These are phyloP conservation scores for Aulostomus chinensis DNA, from an alignment of 2,797 vertebrate genomes.

Conservation along the genomic window DNA sequence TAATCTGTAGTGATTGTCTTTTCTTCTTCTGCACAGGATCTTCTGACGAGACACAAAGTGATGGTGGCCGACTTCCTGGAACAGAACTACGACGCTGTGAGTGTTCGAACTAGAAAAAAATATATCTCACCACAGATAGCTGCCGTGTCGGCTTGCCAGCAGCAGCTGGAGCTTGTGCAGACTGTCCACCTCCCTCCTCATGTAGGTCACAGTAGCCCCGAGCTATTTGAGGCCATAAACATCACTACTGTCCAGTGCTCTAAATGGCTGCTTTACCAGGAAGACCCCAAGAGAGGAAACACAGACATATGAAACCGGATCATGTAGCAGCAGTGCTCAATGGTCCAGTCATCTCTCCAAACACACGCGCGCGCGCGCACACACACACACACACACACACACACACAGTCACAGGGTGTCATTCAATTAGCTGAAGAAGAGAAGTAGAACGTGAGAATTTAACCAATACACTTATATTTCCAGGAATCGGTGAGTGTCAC, in stretches of 20 bases:
- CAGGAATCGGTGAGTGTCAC: constrained; percentile 18
- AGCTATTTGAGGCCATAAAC: constrained; percentile 2
- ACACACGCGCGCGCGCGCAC: constrained; percentile 2
- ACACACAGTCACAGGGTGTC: not conserved
- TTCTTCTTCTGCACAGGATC: constrained; percentile 84
- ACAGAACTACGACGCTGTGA: constrained; percentile 95
- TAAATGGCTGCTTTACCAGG: constrained; percentile 4
- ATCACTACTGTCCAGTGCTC: constrained; percentile 1
- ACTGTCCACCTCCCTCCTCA: not conserved
- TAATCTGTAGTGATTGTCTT: constrained; percentile 13
- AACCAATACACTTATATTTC: constrained; percentile 3
- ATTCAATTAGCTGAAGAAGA: not conserved
- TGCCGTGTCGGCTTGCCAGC: no score
- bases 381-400: constrained; percentile 1
- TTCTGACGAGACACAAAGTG: constrained; percentile 94
- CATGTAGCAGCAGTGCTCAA: constrained; percentile 14
- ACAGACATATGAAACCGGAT: constrained; percentile 1
- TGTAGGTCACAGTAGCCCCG: not conserved
- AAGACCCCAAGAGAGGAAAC: constrained; percentile 8
- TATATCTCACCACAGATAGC: no score
- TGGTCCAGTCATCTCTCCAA: constrained; percentile 10
- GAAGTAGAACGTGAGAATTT: not conserved
- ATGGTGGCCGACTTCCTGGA: constrained; percentile 94
- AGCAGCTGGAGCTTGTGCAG: no score
- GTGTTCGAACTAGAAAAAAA: no score